A percentile compares a stretch with the other conserved stretches of the same genome.
phyloP scores from a whole-genome alignment of 1,140 invertebrate genomes.

The Sinella curviseta region DNA sequence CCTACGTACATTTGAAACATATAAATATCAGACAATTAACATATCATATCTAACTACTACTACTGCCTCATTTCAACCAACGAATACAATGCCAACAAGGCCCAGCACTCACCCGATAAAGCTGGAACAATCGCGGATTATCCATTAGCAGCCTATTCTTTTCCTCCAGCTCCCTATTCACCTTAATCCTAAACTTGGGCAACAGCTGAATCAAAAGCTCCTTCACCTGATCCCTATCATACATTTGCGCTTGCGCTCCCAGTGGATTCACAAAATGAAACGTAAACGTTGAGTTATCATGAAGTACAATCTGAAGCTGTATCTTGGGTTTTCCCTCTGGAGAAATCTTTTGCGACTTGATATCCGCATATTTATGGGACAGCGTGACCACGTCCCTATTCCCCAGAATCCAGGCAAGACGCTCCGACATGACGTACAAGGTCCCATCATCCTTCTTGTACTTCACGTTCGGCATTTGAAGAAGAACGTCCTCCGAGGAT shows the following conservation, averaged over 20 bases:
- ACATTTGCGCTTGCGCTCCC: conserved; percentile 76
- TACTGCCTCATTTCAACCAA: neutral
- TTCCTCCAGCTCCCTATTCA: conserved; percentile 89
- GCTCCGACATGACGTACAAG: conserved; percentile 91
- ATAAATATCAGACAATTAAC: neutral
- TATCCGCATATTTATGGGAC: conserved; percentile 91
- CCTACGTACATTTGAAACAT: conserved; percentile 56
- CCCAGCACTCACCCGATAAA: conserved; percentile 56
- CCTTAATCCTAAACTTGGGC: conserved; percentile 92
- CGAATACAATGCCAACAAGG: neutral
- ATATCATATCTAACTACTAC: neutral
- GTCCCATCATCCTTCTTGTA: conserved; percentile 96
- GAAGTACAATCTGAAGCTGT: conserved; percentile 95
- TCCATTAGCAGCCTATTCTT: conserved; percentile 67
- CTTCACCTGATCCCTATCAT: conserved; percentile 91
- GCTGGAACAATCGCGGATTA: conserved; percentile 59
- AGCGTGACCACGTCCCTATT: conserved; percentile 86
- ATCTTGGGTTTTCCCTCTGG: conserved; percentile 97
- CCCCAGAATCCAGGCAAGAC: conserved; percentile 84
- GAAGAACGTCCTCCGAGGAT: conserved; percentile 87
- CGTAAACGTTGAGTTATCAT: conserved; percentile 89
- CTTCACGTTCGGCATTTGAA: conserved; percentile 86
- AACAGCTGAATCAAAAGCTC: conserved; percentile 85
- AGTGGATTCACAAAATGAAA: conserved; percentile 95
- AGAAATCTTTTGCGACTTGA: conserved; percentile 98